phyloP scores from a whole-genome alignment of 2,888 invertebrate genomes.

The Sinopyrophorus schimmeli region DNA sequence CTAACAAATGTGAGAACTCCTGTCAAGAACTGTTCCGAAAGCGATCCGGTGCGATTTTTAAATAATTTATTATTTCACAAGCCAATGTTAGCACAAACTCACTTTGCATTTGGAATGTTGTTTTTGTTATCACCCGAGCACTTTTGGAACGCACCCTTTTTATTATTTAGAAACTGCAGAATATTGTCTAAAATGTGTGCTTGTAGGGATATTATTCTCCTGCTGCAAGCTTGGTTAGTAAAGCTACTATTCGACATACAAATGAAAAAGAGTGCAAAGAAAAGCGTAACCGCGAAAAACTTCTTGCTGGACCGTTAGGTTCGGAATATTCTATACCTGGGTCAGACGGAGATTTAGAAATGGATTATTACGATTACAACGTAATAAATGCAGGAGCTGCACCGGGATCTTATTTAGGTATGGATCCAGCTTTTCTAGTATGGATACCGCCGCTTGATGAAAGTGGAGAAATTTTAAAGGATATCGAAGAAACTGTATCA shows the following conservation, averaged over 20 bases:
- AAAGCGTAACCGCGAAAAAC: slow-evolving; percentile 71
- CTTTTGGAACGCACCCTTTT: slow-evolving; percentile 41
- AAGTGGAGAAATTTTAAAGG: slow-evolving; percentile 64
- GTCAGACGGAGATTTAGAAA: slow-evolving; percentile 75
- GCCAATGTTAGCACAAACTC: slow-evolving; percentile 15
- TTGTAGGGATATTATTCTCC: slow-evolving; percentile 73
- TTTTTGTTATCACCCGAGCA: slow-evolving; percentile 44
- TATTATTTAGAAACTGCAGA: too few species aligned
- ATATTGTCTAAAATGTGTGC: slow-evolving; percentile 17
- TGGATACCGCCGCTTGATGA: slow-evolving; percentile 85
- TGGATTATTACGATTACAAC: slow-evolving; percentile 89
- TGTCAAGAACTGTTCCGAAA: slow-evolving; percentile 47
- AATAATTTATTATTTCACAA: slow-evolving; percentile 1
- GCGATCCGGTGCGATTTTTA: slow-evolving; percentile 53
- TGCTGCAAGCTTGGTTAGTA: slow-evolving; percentile 67
- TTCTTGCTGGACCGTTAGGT: slow-evolving; percentile 62
- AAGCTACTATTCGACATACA: slow-evolving; percentile 67
- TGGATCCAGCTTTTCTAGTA: slow-evolving; percentile 86
- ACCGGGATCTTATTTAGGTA: slow-evolving; percentile 83
- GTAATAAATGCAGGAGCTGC: slow-evolving; percentile 81
- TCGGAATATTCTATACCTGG: slow-evolving; percentile 79
- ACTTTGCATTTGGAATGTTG: slow-evolving; percentile 7
- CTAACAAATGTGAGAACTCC: slow-evolving; percentile 65
- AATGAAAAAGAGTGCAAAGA: slow-evolving; percentile 79
- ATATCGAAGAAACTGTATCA: slow-evolving; percentile 59